Percentiles rank a stretch among this genome's conserved stretches.
These are phyloP conservation scores for Lasioglossum albipes DNA, from an alignment of 1,140 invertebrate genomes.

Conservation along the genomic window DNA sequence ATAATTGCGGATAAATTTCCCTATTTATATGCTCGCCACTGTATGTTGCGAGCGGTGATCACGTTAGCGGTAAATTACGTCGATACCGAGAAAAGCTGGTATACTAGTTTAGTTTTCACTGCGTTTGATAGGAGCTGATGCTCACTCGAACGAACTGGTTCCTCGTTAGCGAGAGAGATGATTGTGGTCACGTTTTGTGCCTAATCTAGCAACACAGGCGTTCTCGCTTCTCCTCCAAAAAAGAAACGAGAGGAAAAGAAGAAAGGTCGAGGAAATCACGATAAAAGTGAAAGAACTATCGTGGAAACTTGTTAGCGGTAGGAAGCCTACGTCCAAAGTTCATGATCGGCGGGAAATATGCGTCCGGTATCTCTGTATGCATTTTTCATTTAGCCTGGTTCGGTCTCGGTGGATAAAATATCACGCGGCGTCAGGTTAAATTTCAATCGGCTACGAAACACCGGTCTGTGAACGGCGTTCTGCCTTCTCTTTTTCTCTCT, in stretches of 20 bases:
- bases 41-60: conserved; percentile 26
- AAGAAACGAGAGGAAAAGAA: neutral
- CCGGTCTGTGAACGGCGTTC: neutral
- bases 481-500: neutral
- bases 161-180: conserved; percentile 36
- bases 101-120: no score
- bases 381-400: neutral
- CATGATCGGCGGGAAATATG: neutral
- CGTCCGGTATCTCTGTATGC: neutral
- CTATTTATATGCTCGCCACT: no score
- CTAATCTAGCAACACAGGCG: conserved; percentile 26
- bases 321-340: neutral
- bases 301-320: neutral
- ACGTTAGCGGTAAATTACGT: conserved; percentile 27
- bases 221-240: neutral
- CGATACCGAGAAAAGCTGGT: conserved; percentile 11
- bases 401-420: neutral
- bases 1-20: no score
- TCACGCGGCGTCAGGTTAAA: neutral
- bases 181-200: conserved; percentile 41
- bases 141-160: conserved; percentile 34
- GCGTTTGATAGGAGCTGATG: neutral
- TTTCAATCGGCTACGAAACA: conserved; percentile 1
- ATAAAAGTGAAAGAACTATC: neutral
- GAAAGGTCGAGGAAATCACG: neutral